Evolutionary conservation across 2,113 vertebrate genomes (phyloP).

Genomic region (Zapus hudsonius): DNA sequence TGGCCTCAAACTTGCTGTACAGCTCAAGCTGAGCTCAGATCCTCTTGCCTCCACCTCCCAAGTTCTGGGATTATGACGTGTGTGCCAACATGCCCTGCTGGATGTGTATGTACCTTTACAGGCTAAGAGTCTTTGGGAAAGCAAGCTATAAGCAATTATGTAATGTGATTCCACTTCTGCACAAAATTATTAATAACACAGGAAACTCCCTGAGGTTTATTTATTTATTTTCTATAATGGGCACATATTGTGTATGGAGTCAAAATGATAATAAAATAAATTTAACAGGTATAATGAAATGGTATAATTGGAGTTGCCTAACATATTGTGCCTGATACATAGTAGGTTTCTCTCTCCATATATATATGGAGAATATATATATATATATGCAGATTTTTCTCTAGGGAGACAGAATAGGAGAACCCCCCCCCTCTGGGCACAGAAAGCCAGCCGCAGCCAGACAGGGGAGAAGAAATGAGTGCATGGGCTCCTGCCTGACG

Average conservation of each 20-base stretch:
- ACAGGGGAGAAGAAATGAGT: slow-evolving; percentile 4
- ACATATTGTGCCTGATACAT: background rate
- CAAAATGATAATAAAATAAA: background rate
- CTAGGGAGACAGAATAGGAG: background rate
- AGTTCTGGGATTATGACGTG: background rate
- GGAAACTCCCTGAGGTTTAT: background rate
- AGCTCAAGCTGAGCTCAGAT: background rate
- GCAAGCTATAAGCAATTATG: background rate
- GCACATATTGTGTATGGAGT: background rate
- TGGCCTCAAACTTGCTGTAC: background rate
- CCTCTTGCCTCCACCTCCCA: background rate
- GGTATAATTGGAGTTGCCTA: background rate
- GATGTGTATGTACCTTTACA: no score
- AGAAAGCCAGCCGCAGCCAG: slow-evolving; percentile 50
- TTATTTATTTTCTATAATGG: background rate
- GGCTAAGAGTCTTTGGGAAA: background rate
- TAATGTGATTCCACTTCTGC: background rate
- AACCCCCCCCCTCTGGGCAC: background rate
- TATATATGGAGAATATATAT: background rate
- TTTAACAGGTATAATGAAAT: background rate
- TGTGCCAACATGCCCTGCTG: background rate
- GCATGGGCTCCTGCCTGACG: background rate
- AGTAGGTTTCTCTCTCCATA: background rate
- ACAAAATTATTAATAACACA: background rate
- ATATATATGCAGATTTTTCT: background rate